These are phyloP conservation scores for Diachrysia chrysitis DNA, from an alignment of 2,888 invertebrate species.

Conservation along the genomic window DNA sequence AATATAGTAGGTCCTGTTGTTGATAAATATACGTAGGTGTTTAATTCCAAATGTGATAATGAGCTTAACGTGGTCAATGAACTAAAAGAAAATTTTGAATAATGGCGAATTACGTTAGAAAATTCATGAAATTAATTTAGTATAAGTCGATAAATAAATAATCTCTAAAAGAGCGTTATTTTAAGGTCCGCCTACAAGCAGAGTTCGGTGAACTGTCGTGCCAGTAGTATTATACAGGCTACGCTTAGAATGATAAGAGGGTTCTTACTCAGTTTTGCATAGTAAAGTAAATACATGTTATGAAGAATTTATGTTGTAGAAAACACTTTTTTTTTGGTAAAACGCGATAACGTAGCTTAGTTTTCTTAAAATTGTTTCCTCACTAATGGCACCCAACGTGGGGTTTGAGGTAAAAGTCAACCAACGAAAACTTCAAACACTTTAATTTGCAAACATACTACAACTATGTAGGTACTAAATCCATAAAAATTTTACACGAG, in stretches of 20 bases:
- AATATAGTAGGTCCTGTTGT: no score
- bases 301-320: not conserved
- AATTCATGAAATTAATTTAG: not conserved
- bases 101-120: not conserved
- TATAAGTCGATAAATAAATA: not conserved
- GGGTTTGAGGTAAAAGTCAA: not conserved
- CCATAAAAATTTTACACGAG: not conserved
- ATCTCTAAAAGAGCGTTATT: not conserved
- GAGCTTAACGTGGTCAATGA: not conserved
- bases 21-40: no score
- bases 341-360: no score
- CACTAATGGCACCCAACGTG: slow-evolving; percentile 4
- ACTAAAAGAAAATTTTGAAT: not conserved
- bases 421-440: not conserved
- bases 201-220: not conserved
- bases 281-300: not conserved
- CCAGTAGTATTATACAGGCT: not conserved
- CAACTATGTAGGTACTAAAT: not conserved
- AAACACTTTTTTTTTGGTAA: not conserved
- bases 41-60: not conserved
- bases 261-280: not conserved
- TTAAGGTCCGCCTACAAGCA: slow-evolving; percentile 3
- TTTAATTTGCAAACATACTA: not conserved
- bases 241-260: not conserved
- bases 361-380: not conserved